These are phyloP conservation scores for Patiria miniata DNA, from an alignment of 35 echinoderm and acorn worm genomes.

Conservation along the genomic window DNA sequence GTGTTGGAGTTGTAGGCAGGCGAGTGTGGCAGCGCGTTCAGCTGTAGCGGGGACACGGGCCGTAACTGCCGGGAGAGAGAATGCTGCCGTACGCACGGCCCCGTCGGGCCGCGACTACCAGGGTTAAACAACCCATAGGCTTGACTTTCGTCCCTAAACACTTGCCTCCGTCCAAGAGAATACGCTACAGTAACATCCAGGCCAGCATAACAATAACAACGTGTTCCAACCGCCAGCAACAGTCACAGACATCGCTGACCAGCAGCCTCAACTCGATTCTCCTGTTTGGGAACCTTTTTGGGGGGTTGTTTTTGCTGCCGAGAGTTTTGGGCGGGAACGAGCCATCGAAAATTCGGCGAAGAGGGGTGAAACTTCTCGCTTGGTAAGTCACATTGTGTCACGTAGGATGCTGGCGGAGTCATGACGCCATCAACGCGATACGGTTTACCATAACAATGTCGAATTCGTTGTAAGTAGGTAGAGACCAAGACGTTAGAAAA, in stretches of 20 bases:
- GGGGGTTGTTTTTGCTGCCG: not conserved
- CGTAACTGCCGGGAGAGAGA: not conserved
- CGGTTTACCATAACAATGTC: not conserved
- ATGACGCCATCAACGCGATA: not conserved
- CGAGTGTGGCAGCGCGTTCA: not conserved
- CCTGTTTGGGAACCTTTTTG: too few relatives aligned
- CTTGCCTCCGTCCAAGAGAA: not conserved
- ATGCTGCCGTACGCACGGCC: not conserved
- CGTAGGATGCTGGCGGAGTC: not conserved
- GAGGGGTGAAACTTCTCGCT: not conserved
- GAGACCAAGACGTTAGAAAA: too few relatives aligned
- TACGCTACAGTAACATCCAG: not conserved
- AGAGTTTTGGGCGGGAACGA: not conserved
- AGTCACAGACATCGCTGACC: too few relatives aligned
- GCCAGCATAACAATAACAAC: too few relatives aligned
- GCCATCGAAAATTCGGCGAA: conserved; percentile 16
- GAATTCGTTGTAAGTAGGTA: conserved; percentile 3
- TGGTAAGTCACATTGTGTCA: conserved; percentile 13
- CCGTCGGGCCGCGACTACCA: not conserved
- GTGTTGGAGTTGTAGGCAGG: not conserved
- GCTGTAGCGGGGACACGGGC: not conserved
- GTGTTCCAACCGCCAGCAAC: too few relatives aligned
- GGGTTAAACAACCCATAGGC: conserved; percentile 17
- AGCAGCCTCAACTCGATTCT: too few relatives aligned
- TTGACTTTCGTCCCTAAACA: conserved; percentile 12